A percentile compares a stretch with the other conserved stretches of the same genome.
phyloP scores from a whole-genome alignment of 92 coral and sea anemone species.

The Epizoanthus ramosus region DNA sequence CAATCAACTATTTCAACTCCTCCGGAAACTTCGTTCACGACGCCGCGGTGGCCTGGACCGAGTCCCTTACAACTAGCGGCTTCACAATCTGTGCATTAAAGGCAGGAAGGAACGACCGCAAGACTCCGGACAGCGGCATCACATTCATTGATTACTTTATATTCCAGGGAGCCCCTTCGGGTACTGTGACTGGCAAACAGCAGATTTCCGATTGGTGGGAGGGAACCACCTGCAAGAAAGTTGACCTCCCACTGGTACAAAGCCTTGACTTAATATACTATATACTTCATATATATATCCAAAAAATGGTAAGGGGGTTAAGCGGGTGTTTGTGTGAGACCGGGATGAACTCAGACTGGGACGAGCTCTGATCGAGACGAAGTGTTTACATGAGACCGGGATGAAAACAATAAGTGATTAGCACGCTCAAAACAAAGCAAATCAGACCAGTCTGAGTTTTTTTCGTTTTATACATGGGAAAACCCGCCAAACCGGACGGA shows the following conservation, averaged over 20 bases:
- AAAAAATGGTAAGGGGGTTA: no score
- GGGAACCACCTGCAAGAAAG: constrained; percentile 65
- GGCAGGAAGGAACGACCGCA: constrained; percentile 75
- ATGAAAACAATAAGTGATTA: no score
- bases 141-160: constrained; percentile 77
- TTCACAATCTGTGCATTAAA: constrained; percentile 77
- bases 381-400: no score
- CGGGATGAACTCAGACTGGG: no score
- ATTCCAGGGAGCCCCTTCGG: constrained; percentile 74
- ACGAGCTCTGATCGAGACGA: no score
- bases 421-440: no score
- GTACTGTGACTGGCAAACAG: constrained; percentile 58
- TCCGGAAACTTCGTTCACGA: constrained; percentile 66
- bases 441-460: no score
- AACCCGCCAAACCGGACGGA: no score
- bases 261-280: not conserved
- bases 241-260: constrained; percentile 54
- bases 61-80: constrained; percentile 39
- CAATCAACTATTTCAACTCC: constrained; percentile 67
- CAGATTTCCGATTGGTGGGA: constrained; percentile 77
- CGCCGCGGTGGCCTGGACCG: constrained; percentile 87
- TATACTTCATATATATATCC: no score
- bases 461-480: no score
- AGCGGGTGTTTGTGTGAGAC: no score
- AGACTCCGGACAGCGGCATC: constrained; percentile 72